These are phyloP conservation scores for Albula goreensis DNA, from an alignment of 2,113 vertebrate species.

Conservation along the genomic window DNA sequence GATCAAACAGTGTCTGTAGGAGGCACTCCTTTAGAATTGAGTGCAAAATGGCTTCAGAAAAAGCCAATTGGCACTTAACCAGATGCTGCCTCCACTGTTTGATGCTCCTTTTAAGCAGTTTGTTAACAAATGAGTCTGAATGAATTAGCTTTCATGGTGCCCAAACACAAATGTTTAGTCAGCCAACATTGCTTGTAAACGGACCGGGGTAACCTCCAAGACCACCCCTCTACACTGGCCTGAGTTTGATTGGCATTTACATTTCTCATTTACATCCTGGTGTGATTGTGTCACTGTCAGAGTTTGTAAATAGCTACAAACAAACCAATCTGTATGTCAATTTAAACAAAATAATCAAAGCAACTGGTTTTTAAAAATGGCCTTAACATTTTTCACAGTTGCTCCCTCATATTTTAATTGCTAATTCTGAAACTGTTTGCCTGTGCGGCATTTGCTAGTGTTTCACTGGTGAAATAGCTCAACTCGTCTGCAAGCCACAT, in stretches of 20 bases:
- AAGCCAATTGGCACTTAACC: not conserved
- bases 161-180: no score
- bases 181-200: not conserved
- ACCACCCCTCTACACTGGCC: not conserved
- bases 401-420: not conserved
- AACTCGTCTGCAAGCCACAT: no score
- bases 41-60: not conserved
- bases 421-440: not conserved
- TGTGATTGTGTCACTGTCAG: not conserved
- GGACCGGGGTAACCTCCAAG: not conserved
- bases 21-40: not conserved
- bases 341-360: not conserved
- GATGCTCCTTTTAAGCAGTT: not conserved
- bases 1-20: not conserved
- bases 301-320: not conserved
- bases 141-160: not conserved
- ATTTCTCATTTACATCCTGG: not conserved
- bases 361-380: not conserved
- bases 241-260: not conserved
- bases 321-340: not conserved
- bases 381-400: not conserved
- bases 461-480: no score
- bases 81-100: not conserved
- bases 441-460: not conserved
- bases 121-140: not conserved